Evolutionary conservation across 2,797 vertebrate genomes (phyloP).

Genomic region (Hippopotamyrus pictus): DNA sequence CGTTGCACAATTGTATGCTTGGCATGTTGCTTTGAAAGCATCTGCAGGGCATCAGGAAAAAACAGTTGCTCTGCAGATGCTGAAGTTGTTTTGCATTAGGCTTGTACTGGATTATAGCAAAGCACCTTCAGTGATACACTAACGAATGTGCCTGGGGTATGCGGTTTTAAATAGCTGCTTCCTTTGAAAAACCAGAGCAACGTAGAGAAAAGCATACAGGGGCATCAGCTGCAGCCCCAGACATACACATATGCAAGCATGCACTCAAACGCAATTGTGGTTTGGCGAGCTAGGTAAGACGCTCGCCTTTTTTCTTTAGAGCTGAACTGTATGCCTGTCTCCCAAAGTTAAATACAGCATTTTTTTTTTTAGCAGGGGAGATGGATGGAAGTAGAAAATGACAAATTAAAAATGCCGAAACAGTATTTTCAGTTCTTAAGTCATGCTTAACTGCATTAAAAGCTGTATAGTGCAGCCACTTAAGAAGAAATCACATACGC

Average conservation of each 20-base stretch:
- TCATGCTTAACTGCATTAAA: not conserved
- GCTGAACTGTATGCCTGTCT: not conserved
- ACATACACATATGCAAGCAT: constrained; percentile 13
- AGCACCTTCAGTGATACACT: constrained; percentile 25
- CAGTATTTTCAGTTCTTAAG: not conserved
- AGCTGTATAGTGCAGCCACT: not conserved
- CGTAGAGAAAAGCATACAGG: not conserved
- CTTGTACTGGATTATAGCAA: constrained; percentile 35
- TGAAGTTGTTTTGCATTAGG: not conserved
- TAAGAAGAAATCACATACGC: not conserved
- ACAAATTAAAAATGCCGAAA: not conserved
- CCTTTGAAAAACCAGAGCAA: constrained; percentile 34
- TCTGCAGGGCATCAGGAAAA: not conserved
- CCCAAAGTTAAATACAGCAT: not conserved
- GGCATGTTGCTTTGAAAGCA: not conserved
- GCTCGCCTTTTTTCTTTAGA: not conserved
- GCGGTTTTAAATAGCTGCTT: constrained; percentile 34
- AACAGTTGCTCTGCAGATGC: not conserved
- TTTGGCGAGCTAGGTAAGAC: not conserved
- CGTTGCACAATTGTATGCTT: not conserved
- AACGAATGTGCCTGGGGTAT: constrained; percentile 20
- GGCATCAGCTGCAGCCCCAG: not conserved
- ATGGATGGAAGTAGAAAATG: not conserved
- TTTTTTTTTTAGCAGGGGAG: not conserved
- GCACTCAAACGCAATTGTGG: not conserved